These are phyloP conservation scores for Zootermopsis nevadensis DNA, from an alignment of 2,888 invertebrate genomes.

Conservation along the genomic window DNA sequence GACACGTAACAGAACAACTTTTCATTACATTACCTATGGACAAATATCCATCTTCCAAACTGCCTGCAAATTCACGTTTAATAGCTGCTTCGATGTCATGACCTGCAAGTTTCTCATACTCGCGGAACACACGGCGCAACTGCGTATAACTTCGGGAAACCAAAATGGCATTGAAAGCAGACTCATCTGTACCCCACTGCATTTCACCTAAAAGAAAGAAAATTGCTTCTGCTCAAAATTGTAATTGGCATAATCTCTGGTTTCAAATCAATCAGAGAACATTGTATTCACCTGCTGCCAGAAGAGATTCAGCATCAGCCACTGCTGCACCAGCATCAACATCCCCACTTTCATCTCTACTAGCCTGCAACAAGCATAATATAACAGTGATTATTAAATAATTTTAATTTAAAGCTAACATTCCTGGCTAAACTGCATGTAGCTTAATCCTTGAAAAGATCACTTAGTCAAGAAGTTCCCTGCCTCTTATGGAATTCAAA, in stretches of 20 bases:
- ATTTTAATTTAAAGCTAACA: no score
- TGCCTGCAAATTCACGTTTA: conserved; percentile 62
- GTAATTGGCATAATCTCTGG: neutral
- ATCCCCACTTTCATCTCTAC: conserved; percentile 65
- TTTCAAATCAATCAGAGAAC: neutral
- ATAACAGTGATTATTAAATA: neutral
- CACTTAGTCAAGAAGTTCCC: no score
- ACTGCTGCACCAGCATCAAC: conserved; percentile 64
- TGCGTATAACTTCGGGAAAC: conserved; percentile 65
- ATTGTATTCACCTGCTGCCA: conserved; percentile 56
- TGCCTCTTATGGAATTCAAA: no score
- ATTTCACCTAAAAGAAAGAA: conserved; percentile 58
- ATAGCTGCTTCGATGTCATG: conserved; percentile 61
- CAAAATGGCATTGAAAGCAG: conserved; percentile 64
- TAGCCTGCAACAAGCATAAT: conserved; percentile 58
- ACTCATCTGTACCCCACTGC: conserved; percentile 65
- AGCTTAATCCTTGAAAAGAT: no score
- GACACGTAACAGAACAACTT: no score
- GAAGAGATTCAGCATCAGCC: conserved; percentile 63
- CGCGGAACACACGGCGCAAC: conserved; percentile 62
- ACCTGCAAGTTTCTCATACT: conserved; percentile 63
- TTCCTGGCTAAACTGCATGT: no score
- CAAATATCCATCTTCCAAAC: conserved; percentile 62
- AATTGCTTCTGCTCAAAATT: conserved; percentile 18
- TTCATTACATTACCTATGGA: conserved; percentile 60